Conservation (phyloP, 1,140 invertebrate species). For the Pomacea maculata region DNA sequence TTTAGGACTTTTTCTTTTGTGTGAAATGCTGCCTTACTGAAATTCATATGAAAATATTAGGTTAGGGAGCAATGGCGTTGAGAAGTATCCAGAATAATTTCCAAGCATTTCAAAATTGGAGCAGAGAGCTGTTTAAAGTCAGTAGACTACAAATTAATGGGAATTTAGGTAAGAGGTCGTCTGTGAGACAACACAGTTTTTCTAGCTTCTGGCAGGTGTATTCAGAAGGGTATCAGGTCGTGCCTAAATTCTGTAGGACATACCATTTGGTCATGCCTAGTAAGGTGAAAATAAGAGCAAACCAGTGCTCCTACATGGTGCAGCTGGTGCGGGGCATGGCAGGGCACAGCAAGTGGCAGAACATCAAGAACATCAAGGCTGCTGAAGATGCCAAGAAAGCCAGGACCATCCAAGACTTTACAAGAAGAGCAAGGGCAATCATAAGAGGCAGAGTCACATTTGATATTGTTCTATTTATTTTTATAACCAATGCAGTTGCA, state of each 20-base stretch:
- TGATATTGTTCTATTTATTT: no score
- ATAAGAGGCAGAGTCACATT: not conserved
- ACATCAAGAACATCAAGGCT: conserved; percentile 20
- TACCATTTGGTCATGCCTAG: not conserved
- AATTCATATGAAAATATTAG: no score
- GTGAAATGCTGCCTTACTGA: no score
- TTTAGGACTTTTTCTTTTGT: no score
- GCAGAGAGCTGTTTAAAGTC: not conserved
- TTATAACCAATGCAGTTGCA: no score
- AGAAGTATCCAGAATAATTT: no score
- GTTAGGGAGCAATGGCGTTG: no score
- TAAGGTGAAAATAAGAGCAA: not conserved
- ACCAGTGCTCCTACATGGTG: not conserved
- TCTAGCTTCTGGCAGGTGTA: no score
- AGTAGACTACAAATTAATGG: no score
- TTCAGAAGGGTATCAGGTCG: not conserved
- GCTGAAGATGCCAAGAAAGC: conserved; percentile 14
- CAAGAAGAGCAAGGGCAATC: not conserved
- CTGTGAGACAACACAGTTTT: no score
- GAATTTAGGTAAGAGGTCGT: no score
- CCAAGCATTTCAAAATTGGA: no score
- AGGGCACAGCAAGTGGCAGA: conserved; percentile 22
- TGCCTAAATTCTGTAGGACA: not conserved
- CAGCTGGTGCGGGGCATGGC: conserved; percentile 3
- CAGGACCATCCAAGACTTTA: not conserved